Evolutionary conservation across 2,888 invertebrate genomes (phyloP).

Genomic region (Gastrophysa polygoni): DNA sequence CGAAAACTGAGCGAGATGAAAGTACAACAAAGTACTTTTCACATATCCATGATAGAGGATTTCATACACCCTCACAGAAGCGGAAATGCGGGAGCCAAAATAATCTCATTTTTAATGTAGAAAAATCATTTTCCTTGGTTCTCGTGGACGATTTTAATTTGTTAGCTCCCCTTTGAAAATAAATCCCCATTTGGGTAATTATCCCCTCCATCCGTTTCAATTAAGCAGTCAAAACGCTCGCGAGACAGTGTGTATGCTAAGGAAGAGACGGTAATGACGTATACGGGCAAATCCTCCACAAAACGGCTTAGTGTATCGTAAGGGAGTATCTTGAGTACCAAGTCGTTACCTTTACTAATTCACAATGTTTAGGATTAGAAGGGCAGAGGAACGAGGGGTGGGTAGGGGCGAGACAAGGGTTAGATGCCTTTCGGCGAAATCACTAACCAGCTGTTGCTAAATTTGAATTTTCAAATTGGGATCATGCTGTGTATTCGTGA

Average conservation of each 20-base stretch:
- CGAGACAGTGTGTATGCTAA: not conserved
- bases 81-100: too few relatives aligned
- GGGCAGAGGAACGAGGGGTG: not conserved
- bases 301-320: constrained; percentile 45
- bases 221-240: not conserved
- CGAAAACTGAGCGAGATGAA: too few relatives aligned
- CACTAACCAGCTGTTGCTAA: constrained; percentile 31
- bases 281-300: constrained; percentile 31
- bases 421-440: not conserved
- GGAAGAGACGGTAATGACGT: constrained; percentile 25
- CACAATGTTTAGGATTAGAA: constrained; percentile 34
- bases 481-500: constrained; percentile 4
- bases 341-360: constrained; percentile 42
- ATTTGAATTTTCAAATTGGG: constrained; percentile 34
- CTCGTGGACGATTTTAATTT: too few relatives aligned
- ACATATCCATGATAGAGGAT: too few relatives aligned
- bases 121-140: too few relatives aligned
- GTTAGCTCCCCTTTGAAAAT: too few relatives aligned
- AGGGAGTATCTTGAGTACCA: constrained; percentile 42
- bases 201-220: not conserved
- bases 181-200: not conserved
- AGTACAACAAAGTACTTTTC: too few relatives aligned
- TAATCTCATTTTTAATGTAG: too few relatives aligned
- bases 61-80: too few relatives aligned
- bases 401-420: not conserved